Conservation (phyloP, 2,113 vertebrate species). For the Excalfactoria chinensis region DNA sequence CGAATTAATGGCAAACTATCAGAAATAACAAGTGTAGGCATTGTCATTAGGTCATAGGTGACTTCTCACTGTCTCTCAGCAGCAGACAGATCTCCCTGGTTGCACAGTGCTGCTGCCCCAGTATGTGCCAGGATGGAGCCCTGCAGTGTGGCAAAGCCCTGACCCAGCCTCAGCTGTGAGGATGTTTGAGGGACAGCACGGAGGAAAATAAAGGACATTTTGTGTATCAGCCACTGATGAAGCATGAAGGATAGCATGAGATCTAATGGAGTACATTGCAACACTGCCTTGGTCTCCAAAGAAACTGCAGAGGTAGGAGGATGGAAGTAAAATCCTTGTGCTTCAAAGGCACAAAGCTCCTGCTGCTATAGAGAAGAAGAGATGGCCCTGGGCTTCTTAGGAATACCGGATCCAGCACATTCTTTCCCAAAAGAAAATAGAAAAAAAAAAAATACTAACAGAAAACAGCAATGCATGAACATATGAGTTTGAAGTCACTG, state of each 20-base stretch:
- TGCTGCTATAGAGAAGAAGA: not conserved
- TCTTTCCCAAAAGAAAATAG: not conserved
- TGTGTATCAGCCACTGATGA: not conserved
- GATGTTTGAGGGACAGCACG: not conserved
- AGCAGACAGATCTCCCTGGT: not conserved
- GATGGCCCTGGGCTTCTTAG: not conserved
- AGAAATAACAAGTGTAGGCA: constrained; percentile 28
- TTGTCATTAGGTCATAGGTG: constrained; percentile 24
- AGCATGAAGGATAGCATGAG: not conserved
- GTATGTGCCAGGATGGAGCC: not conserved
- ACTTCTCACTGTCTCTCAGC: not conserved
- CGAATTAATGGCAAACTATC: constrained; percentile 51
- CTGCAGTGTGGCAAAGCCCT: not conserved
- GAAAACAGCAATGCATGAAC: not conserved
- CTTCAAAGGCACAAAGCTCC: not conserved
- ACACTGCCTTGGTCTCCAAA: not conserved
- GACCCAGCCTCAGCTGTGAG: not conserved
- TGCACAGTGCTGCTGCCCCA: not conserved
- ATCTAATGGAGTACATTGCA: not conserved
- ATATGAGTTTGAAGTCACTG: not conserved
- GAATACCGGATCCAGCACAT: not conserved
- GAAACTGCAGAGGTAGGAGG: not conserved
- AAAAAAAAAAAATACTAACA: not conserved
- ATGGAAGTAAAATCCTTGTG: not conserved
- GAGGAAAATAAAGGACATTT: not conserved